Evolutionary conservation across 2,888 invertebrate species (phyloP).

Genomic region (Lissonota sp.): DNA sequence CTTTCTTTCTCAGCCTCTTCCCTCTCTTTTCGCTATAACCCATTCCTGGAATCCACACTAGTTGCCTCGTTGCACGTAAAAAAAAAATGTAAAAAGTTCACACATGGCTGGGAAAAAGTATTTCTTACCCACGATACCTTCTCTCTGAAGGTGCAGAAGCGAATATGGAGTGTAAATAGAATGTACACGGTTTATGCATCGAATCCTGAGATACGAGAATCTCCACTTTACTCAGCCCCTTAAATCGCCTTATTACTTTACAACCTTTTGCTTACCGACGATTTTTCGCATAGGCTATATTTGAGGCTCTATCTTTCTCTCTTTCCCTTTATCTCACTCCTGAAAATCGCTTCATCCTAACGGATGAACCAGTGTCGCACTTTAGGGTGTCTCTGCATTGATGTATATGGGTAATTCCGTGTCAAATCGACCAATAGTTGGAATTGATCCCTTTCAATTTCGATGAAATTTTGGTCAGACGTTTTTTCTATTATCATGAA

Average conservation of each 20-base stretch:
- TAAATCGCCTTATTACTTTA: too few relatives aligned
- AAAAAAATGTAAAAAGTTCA: too few relatives aligned
- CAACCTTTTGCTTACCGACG: too few relatives aligned
- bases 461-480: too few relatives aligned
- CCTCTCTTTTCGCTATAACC: not conserved
- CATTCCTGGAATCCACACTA: constrained; percentile 23
- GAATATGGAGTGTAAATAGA: constrained; percentile 38
- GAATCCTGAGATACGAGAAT: not conserved
- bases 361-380: constrained; percentile 55
- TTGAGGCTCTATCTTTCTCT: not conserved
- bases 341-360: constrained; percentile 42
- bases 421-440: too few relatives aligned
- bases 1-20: not conserved
- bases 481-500: too few relatives aligned
- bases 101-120: constrained; percentile 65
- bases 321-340: not conserved
- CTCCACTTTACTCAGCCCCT: not conserved
- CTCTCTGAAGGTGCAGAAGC: constrained; percentile 38
- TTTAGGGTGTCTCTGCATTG: constrained; percentile 27
- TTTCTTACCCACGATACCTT: constrained; percentile 62
- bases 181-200: constrained; percentile 28
- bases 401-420: not conserved
- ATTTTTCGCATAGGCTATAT: too few relatives aligned
- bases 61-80: constrained; percentile 14
- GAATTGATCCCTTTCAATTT: too few relatives aligned